Base-by-base conservation (phyloP, 2,113 vertebrate species). In the Gadus macrocephalus region DNA sequence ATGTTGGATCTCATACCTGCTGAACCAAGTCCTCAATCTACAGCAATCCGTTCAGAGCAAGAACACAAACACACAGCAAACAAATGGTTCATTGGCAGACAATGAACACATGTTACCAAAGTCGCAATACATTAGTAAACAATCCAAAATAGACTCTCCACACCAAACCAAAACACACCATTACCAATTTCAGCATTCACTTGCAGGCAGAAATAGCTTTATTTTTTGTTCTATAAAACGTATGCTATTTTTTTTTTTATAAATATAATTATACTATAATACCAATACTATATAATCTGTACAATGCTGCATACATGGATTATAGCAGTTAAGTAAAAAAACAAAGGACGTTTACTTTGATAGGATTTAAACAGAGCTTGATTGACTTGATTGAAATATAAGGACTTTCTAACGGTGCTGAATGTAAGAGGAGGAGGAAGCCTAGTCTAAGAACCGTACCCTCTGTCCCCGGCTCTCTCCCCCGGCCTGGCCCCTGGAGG, bases 21-120 rank as follows among this genome's bases (percentile, higher is more conserved):
- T 92, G 80, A 87, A 92, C 84, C 91, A 94, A 92, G 84, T 93
- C 93, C 78, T 90, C 86, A 85, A 90, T 92, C 95, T 96, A 93
- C 67, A 87, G 82, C 70, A 87, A 88, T 85, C 81, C 88, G 64
- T 77, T 81, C 77, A 76, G 79, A 49, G 81, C 64, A 79, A 86
- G 74, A 72, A 77, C 42, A 87, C 85, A 63, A 78, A 84, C 55
- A 88, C 74, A 88, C 76, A 66, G 74, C 66, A 87, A 83, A 79
- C 59, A 76, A 85, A 80, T 86, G 84, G 71, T 70, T 81, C 68
- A 75, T 53, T 71, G 62, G 31, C 38, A 85, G 75, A 66, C 56
- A 75, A 28, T 19, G 53, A 53, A 74, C 59, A 85, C 73, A 80
- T 38, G 73, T 71, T 73, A 71, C 16, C n/a, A 17, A 58, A 58